Conservation (phyloP, 1,140 invertebrate species). For the Arctopsyche grandis region DNA sequence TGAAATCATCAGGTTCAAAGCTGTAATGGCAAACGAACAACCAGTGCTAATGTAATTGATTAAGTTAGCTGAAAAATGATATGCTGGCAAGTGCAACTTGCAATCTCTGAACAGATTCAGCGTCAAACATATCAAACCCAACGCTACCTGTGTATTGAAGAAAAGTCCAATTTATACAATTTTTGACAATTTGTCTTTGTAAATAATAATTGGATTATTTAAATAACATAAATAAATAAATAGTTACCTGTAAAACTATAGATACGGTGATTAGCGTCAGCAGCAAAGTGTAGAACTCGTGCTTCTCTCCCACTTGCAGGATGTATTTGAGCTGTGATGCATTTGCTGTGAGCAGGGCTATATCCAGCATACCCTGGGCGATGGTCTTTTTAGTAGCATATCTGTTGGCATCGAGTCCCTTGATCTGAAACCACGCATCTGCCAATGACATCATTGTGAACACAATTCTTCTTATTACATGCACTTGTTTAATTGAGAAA, state of each 20-base stretch:
- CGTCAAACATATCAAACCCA: constrained; percentile 75
- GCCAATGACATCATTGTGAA: constrained; percentile 7
- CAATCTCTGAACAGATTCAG: constrained; percentile 81
- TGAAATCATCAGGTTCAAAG: constrained; percentile 81
- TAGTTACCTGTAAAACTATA: constrained; percentile 85
- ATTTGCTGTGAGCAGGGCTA: constrained; percentile 82
- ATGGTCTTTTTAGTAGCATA: constrained; percentile 91
- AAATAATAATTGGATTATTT: neutral
- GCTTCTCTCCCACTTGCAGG: constrained; percentile 81
- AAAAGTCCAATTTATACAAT: constrained; percentile 19
- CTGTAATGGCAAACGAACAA: constrained; percentile 77
- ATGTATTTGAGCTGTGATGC: constrained; percentile 91
- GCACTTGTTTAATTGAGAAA: neutral
- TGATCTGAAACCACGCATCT: constrained; percentile 64
- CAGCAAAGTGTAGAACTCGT: constrained; percentile 86
- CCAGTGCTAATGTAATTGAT: constrained; percentile 79
- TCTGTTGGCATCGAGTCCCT: constrained; percentile 79
- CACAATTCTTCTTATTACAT: too few species aligned
- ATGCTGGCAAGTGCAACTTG: constrained; percentile 74
- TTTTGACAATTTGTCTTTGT: neutral
- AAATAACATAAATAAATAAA: neutral
- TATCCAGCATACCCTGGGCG: constrained; percentile 84
- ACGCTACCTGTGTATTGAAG: constrained; percentile 60
- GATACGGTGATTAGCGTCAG: constrained; percentile 83
- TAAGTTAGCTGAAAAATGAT: constrained; percentile 72